Conservation (phyloP, 23 tunicate genomes). For the Styela plicata region DNA sequence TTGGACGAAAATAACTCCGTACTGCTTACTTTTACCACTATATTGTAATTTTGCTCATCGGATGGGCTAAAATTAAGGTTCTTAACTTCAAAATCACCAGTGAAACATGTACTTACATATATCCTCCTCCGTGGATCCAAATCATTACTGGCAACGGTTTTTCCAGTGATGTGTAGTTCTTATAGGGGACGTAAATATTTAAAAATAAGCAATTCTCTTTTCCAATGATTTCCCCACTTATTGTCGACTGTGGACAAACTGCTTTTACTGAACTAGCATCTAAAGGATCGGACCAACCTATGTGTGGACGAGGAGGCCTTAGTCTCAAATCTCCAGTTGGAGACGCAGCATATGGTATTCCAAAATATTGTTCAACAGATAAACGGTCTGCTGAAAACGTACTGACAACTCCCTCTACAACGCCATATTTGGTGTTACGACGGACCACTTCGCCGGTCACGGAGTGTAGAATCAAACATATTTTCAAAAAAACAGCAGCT, state of each 20-base stretch:
- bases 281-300: conserved; percentile 29
- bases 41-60: no score
- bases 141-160: conserved; percentile 40
- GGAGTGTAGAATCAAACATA: neutral
- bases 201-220: conserved; percentile 76
- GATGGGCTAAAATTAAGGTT: no score
- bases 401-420: neutral
- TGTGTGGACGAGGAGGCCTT: conserved; percentile 27
- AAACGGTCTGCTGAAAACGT: neutral
- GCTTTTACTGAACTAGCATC: conserved; percentile 45
- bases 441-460: neutral
- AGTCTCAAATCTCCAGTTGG: conserved; percentile 43
- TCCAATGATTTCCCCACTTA: conserved; percentile 24
- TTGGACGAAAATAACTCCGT: no score
- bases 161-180: conserved; percentile 26
- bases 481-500: neutral
- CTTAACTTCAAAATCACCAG: neutral
- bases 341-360: conserved; percentile 70
- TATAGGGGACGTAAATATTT: conserved; percentile 70
- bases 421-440: conserved; percentile 7
- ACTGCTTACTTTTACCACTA: no score
- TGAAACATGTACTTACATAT: conserved; percentile 7
- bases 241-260: conserved; percentile 55
- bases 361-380: conserved; percentile 43
- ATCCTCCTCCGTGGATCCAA: conserved; percentile 57